phyloP scores from a whole-genome alignment of 2,113 vertebrate genomes.

The Craseonycteris thonglongyai region DNA sequence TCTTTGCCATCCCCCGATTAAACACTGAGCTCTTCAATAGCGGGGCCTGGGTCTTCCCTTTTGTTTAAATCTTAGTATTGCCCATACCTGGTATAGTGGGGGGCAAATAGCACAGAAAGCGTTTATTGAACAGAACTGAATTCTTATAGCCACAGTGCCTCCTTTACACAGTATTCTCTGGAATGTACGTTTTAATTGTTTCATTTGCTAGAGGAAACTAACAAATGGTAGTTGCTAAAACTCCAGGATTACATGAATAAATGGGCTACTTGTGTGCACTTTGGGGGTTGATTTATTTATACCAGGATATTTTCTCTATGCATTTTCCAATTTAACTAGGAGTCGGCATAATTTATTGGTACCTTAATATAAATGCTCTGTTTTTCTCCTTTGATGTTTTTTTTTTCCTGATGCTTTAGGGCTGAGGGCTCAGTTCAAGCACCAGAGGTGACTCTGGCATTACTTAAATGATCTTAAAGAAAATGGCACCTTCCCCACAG shows the following conservation, averaged over 20 bases:
- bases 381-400: background rate
- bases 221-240: background rate
- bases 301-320: background rate
- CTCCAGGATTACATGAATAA: background rate
- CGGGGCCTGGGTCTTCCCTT: accelerated
- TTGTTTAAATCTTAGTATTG: background rate
- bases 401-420: background rate
- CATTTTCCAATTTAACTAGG: background rate
- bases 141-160: background rate
- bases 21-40: background rate
- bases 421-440: background rate
- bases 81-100: background rate
- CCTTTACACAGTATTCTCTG: background rate
- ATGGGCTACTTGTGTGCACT: background rate
- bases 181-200: background rate
- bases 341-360: background rate
- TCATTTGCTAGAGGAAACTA: background rate
- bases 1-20: background rate
- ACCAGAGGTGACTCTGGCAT: background rate
- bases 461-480: background rate
- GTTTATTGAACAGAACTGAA: background rate
- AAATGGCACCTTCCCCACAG: background rate
- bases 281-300: background rate
- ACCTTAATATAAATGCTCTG: background rate
- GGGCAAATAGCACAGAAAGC: background rate